These are phyloP conservation scores for Andrena hattorfiana DNA, from an alignment of 2,888 invertebrate species.

Conservation along the genomic window DNA sequence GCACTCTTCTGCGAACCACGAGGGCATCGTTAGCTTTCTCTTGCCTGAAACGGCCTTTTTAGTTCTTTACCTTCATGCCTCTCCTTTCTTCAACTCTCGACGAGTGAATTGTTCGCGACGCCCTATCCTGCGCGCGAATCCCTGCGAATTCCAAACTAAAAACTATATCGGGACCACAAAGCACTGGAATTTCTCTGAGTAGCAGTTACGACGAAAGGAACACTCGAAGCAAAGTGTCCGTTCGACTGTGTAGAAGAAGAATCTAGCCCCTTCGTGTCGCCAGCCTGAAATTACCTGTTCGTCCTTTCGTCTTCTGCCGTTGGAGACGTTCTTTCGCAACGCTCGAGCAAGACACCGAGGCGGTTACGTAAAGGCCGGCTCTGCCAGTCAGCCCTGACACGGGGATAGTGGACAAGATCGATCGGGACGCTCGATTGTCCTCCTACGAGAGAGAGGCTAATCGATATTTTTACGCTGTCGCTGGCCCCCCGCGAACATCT, in stretches of 20 bases:
- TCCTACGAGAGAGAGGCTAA: constrained; percentile 37
- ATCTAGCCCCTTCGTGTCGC: neutral
- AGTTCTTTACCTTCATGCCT: neutral
- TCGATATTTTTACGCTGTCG: constrained; percentile 45
- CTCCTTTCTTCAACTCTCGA: neutral
- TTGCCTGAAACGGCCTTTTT: constrained; percentile 47
- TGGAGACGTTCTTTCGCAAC: constrained; percentile 62
- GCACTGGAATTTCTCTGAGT: too few relatives aligned
- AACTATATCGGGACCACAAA: too few relatives aligned
- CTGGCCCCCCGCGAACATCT: neutral
- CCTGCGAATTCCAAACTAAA: too few relatives aligned
- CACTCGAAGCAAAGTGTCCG: neutral
- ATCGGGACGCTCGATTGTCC: constrained; percentile 56
- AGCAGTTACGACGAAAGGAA: too few relatives aligned
- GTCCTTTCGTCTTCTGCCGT: constrained; percentile 37
- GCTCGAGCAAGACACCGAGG: constrained; percentile 45
- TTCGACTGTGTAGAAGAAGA: neutral
- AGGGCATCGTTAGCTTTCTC: constrained; percentile 39
- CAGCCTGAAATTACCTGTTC: constrained; percentile 45
- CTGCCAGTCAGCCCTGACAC: constrained; percentile 61
- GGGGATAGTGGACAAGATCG: constrained; percentile 51
- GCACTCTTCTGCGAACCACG: constrained; percentile 2
- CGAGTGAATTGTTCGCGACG: too few relatives aligned
- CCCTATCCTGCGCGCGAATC: too few relatives aligned
- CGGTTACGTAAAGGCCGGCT: constrained; percentile 64